A percentile compares a stretch with the other conserved stretches of the same genome.
Evolutionary conservation across 2,797 vertebrate genomes (phyloP).

Genomic region (Gymnothorax reevesii): DNA sequence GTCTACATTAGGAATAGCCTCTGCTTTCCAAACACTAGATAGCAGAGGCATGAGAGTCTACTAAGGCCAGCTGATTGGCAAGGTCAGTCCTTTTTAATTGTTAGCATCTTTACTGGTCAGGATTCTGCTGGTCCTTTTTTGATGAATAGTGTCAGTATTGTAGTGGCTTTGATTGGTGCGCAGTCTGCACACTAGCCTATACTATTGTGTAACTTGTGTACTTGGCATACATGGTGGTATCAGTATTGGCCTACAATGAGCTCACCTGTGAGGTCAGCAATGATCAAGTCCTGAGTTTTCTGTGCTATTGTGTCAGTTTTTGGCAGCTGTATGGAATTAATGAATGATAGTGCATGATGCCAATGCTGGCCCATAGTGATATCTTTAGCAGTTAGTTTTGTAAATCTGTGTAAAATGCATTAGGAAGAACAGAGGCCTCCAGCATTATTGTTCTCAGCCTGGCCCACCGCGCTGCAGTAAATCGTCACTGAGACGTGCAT

Average conservation of each 20-base stretch:
- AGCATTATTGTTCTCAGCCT: not conserved
- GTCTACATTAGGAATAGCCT: not conserved
- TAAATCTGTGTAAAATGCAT: not conserved
- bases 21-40: not conserved
- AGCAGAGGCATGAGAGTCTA: not conserved
- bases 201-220: not conserved
- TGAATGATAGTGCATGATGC: not conserved
- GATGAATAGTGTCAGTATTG: slow-evolving; percentile 1
- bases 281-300: not conserved
- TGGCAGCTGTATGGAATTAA: not conserved
- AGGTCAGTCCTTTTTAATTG: not conserved
- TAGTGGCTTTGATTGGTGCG: not conserved
- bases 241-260: not conserved
- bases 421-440: not conserved
- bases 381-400: not conserved
- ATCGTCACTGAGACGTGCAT: not conserved
- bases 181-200: not conserved
- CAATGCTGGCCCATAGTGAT: not conserved
- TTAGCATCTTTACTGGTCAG: not conserved
- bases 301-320: not conserved
- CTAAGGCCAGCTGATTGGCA: not conserved
- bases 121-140: not conserved
- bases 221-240: not conserved
- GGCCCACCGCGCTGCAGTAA: not conserved
- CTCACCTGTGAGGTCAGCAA: too few species aligned